Conservation (phyloP, 2,888 invertebrate species). For the Phaonia tiefii region DNA sequence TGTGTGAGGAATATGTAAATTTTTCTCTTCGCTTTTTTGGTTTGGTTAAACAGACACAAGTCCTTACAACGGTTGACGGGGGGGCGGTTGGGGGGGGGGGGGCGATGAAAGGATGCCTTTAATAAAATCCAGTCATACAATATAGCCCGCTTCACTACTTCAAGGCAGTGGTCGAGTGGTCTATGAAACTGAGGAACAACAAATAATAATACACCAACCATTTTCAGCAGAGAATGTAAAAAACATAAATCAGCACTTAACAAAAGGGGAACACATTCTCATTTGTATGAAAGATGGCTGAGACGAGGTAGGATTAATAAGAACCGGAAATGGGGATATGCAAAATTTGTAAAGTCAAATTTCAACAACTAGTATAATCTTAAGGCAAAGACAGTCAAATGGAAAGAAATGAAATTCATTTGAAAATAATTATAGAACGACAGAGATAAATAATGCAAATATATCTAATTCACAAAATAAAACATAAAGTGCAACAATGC, state of each 20-base stretch:
- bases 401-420: no score
- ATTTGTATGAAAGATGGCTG: neutral
- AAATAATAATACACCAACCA: constrained; percentile 30
- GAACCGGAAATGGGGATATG: neutral
- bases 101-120: neutral
- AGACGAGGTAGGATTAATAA: neutral
- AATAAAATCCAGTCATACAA: neutral
- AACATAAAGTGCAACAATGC: no score
- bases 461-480: no score
- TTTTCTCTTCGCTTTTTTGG: constrained; percentile 6
- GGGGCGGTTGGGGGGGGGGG: no score
- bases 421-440: no score
- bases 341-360: no score
- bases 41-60: constrained; percentile 18
- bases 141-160: neutral
- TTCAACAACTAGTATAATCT: no score
- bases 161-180: neutral
- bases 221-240: constrained; percentile 25
- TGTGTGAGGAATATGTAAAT: constrained; percentile 44
- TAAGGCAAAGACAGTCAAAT: no score
- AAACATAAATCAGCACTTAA: constrained; percentile 52
- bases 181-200: neutral
- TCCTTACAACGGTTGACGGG: no score
- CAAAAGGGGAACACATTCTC: constrained; percentile 36
- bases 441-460: no score